phyloP scores from a whole-genome alignment of 37 sponge, comb jelly and placozoan genomes.

The Chondrosia reniformis region DNA sequence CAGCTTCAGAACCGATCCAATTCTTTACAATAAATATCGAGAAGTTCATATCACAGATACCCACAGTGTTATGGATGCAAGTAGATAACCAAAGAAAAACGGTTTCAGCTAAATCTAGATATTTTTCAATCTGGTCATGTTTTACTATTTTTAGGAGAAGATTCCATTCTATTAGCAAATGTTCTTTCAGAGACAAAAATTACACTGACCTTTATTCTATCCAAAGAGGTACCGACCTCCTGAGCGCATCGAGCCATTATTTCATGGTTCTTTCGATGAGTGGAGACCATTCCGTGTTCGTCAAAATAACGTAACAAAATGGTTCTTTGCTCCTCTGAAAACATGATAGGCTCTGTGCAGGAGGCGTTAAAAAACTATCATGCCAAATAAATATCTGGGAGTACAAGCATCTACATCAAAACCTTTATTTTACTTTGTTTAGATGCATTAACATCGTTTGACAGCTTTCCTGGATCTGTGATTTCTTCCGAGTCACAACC shows the following conservation, averaged over 20 bases:
- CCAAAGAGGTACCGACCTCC: conserved; percentile 64
- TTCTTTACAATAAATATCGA: conserved; percentile 59
- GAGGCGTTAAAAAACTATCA: not conserved
- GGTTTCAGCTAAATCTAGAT: not conserved
- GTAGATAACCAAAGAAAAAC: no score
- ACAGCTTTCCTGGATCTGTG: no score
- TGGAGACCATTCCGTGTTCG: conserved; percentile 86
- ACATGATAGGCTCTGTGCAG: conserved; percentile 10
- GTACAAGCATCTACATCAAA: no score
- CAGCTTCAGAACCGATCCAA: conserved; percentile 91
- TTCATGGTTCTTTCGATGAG: conserved; percentile 69
- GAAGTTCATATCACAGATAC: not conserved
- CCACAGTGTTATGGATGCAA: not conserved
- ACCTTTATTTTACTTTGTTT: no score
- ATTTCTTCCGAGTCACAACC: not conserved
- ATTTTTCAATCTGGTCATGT: no score
- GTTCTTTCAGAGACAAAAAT: no score
- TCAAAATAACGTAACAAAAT: conserved; percentile 67
- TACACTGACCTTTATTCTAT: conserved; percentile 73
- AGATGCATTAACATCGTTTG: no score
- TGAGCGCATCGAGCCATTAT: conserved; percentile 55
- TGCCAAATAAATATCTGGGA: not conserved
- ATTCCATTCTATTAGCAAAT: no score
- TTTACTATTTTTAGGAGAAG: no score
- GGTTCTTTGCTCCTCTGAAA: conserved; percentile 57